Conservation (phyloP, 2,113 vertebrate genomes). For the Bubo bubo region DNA sequence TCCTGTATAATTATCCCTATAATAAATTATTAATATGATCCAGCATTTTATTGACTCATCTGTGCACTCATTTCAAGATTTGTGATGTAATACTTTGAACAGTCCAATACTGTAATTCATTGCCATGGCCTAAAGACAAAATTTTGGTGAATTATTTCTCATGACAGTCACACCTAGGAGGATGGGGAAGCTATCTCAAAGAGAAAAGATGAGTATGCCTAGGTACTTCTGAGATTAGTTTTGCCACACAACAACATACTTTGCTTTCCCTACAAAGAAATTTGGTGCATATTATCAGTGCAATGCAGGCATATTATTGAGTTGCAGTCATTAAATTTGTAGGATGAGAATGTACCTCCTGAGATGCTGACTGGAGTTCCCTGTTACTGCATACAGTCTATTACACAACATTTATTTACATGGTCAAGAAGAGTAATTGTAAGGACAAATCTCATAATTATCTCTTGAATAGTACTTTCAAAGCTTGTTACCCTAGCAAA, state of each 20-base stretch:
- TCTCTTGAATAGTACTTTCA: not conserved
- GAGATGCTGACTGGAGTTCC: not conserved
- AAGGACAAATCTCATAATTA: not conserved
- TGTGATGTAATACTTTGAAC: not conserved
- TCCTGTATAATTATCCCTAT: slow-evolving; percentile 32
- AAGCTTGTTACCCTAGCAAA: not conserved
- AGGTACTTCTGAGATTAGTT: not conserved
- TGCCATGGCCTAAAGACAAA: not conserved
- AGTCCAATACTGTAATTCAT: not conserved
- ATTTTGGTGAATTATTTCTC: not conserved
- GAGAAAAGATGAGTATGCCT: not conserved
- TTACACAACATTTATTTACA: not conserved
- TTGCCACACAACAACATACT: not conserved
- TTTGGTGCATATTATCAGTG: not conserved
- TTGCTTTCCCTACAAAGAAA: not conserved
- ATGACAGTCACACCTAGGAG: not conserved
- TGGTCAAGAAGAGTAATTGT: not conserved
- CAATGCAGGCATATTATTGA: not conserved
- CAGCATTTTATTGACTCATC: slow-evolving; percentile 30
- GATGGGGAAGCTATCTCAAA: not conserved
- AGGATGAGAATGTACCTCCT: not conserved
- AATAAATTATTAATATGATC: slow-evolving; percentile 54
- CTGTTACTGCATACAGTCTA: not conserved
- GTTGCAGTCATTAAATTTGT: not conserved
- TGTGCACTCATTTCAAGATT: not conserved